Base-by-base conservation (phyloP, 2,797 vertebrate species). In the Enteromius viviparus region DNA sequence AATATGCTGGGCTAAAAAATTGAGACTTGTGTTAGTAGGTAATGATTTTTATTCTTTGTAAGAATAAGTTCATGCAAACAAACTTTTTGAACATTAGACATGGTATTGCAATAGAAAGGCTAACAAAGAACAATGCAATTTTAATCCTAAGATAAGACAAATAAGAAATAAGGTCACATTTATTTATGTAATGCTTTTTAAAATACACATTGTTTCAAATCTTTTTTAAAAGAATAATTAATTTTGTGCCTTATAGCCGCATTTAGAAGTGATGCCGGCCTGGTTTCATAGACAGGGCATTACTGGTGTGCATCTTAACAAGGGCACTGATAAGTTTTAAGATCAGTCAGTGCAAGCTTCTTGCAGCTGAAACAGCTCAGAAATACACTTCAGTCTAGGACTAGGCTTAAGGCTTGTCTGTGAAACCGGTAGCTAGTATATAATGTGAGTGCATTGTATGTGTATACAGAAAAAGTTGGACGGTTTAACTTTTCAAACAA, bases 1-100 rank as follows among this genome's bases (percentile, higher is more conserved):
- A 84, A 97, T 95, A 60, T 95, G 94, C 88, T 95, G 94, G 84
- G 83, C 95, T 95, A 90, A 32, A 72, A 85, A 72, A 85, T 81
- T 15, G n/a, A 88, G 42, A 51, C 0, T 76, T 0, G 74, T 1
- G 21, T 84, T 64, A 77, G 34, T 32, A 23, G 42, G 34, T 32
- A 0, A 74, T 21, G 1, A 14, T 60, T 58, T 19, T 14, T n/a
- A 29, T 45, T 21, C 23, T 14, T n/a, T 1, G 1, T 32, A 14
- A 74, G 19, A 58, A 21, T n/a, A 9, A 45, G 3, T 42, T 19
- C 21, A 79, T 26, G 19, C 23, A 40, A 11, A 17, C 17, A 32
- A 53, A 7, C 8, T 6, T 78, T 78, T 47, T 14, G 9, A 68
- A 78, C n/a, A 51, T 68, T 29, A 17, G 17, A 34, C 19, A 42